A percentile compares a stretch with the other conserved stretches of the same genome.
Conservation (phyloP, 2,113 vertebrate genomes). For the Chloebia gouldiae region DNA sequence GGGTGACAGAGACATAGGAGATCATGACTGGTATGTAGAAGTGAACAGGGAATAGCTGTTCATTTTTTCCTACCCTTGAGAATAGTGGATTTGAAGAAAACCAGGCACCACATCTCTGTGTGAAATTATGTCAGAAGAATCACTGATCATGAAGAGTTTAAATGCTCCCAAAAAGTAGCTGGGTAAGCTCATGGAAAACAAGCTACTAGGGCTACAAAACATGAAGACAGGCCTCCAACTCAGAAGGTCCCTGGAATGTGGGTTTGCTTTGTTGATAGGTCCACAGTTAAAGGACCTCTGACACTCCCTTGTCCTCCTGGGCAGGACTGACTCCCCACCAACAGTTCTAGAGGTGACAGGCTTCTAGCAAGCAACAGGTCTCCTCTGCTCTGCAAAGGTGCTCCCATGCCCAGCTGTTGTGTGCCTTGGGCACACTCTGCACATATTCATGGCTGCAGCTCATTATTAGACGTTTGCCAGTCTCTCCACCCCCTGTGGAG, state of each 20-base stretch:
- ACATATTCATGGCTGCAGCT: background rate
- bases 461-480: background rate
- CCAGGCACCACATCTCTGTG: background rate
- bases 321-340: background rate
- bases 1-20: background rate
- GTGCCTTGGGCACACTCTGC: background rate
- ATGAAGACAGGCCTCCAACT: background rate
- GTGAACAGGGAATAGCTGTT: background rate
- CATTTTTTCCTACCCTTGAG: background rate
- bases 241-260: background rate
- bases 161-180: background rate
- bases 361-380: background rate
- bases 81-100: background rate
- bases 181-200: background rate
- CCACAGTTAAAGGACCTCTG: background rate
- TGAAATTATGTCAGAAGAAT: background rate
- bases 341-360: background rate
- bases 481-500: background rate
- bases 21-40: background rate
- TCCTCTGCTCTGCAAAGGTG: background rate
- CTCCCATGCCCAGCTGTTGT: background rate
- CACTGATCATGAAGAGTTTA: background rate
- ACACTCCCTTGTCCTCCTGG: background rate
- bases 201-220: background rate
- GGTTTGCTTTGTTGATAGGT: background rate